Evolutionary conservation across 2,888 invertebrate species (phyloP).

Genomic region (Ophioninae sp.): DNA sequence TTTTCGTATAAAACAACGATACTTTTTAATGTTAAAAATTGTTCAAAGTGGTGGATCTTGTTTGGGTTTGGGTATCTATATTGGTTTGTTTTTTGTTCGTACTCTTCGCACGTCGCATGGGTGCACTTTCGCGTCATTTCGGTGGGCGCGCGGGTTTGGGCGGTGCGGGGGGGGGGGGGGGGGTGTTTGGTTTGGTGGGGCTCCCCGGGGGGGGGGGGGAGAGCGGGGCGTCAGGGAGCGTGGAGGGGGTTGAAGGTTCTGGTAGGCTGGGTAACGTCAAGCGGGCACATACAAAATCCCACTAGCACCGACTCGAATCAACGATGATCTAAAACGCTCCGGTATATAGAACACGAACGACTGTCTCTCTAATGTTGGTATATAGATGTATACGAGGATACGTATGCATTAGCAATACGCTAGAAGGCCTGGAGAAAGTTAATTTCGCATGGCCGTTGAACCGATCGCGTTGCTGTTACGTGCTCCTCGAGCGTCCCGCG

Average conservation of each 20-base stretch:
- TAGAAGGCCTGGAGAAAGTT: constrained; percentile 75
- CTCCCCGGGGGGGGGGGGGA: neutral
- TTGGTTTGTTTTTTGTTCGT: neutral
- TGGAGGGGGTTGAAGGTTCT: constrained; percentile 56
- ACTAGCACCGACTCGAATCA: constrained; percentile 9
- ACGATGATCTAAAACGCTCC: constrained; percentile 27
- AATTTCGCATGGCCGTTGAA: constrained; percentile 80
- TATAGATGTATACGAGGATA: constrained; percentile 15
- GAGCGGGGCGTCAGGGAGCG: neutral
- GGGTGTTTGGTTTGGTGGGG: constrained; percentile 36
- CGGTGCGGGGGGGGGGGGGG: neutral
- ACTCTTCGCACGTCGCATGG: neutral
- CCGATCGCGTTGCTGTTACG: constrained; percentile 71
- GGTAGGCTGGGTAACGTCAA: constrained; percentile 61
- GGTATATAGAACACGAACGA: constrained; percentile 38
- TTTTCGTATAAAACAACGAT: too few relatives aligned
- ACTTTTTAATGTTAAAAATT: neutral
- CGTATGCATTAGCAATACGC: constrained; percentile 21
- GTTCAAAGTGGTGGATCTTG: neutral
- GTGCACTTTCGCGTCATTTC: constrained; percentile 63
- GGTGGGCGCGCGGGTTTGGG: neutral
- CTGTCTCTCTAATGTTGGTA: constrained; percentile 11
- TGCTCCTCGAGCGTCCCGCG: constrained; percentile 11
- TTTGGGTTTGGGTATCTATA: too few relatives aligned
- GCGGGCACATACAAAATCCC: constrained; percentile 7